Evolutionary conservation across 2,888 invertebrate species (phyloP), one percentile per base, ranked within the genome.

Genomic region (Melinaea marsaeus): DNA sequence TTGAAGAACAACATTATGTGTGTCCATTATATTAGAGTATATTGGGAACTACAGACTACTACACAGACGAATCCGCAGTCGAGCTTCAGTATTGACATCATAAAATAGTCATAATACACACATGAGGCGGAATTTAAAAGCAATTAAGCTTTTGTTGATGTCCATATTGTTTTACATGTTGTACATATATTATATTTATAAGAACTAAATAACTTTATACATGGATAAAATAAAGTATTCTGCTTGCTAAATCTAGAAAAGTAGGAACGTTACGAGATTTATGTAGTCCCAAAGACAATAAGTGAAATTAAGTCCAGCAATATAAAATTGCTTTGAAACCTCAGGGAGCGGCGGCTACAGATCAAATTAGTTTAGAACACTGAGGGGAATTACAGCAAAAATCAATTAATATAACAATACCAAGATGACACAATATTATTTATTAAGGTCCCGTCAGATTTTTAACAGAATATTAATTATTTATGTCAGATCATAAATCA

Each of bases 311-410:
- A 7, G 7, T 51, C 22, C 7, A 5, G 51, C 51, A 51, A 51
- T 32, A 51, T 51, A 51, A 32, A 51, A 51, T 51, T 51, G 51
- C 51, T 51, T 32, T 51, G 32, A 32, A 51, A 22, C 32, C 51
- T 32, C 51, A 9, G 51, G 51, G 32, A 22, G 2, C 22, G 51
- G 7, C 4, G 13, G 48, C 22, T 9, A 6, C 32, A 6, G 32
- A 11, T 4, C 51, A 32, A 51, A 32, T 51, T 32, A 51, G 51
- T 51, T 7, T 51, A 32, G 51, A 32, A 51, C 51, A 32, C 42
- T 37, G 22, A 32, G 9, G 51, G 51, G 51, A 51, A 51, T 51
- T 51, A 32, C 32, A 32, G 32, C 22, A 32, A 51, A 51, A 51
- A 51, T 51, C 51, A 51, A 51, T 51, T 42, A 11, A 9, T 4